phyloP scores from a whole-genome alignment of 2,888 invertebrate genomes.

The Amiota mariae region DNA sequence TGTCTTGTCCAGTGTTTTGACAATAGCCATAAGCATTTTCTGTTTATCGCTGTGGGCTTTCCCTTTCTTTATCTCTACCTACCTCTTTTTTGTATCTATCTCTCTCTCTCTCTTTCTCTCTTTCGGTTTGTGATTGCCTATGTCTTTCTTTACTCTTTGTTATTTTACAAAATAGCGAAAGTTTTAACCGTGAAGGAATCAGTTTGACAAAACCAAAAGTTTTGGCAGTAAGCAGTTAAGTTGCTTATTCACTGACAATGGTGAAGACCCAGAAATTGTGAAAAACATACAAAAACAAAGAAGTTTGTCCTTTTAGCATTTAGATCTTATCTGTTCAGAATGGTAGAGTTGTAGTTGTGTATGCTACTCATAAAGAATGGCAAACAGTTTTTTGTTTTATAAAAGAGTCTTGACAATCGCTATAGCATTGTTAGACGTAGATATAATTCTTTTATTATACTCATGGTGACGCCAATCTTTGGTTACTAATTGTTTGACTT shows the following conservation, averaged over 20 bases:
- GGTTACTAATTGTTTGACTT: too few species aligned
- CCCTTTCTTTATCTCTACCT: neutral
- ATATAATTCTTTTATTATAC: too few species aligned
- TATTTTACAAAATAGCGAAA: conserved; percentile 15
- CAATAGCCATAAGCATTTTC: too few species aligned
- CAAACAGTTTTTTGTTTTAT: too few species aligned
- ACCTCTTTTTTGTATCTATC: neutral
- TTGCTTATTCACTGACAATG: conserved; percentile 31
- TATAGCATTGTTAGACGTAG: too few species aligned
- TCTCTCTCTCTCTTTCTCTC: neutral
- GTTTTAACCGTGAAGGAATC: conserved; percentile 26
- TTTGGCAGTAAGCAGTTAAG: conserved; percentile 47
- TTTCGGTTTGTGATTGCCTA: neutral
- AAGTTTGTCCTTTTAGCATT: conserved; percentile 22
- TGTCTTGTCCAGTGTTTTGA: too few species aligned
- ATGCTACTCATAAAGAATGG: too few species aligned
- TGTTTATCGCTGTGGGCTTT: neutral
- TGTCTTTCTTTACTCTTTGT: neutral
- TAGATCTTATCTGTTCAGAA: too few species aligned
- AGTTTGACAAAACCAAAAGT: conserved; percentile 39
- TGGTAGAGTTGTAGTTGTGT: too few species aligned
- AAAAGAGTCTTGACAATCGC: too few species aligned
- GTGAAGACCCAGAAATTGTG: conserved; percentile 3
- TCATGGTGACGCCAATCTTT: too few species aligned
- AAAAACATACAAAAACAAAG: conserved; percentile 34